Base-by-base conservation (phyloP, 2,113 vertebrate species). In the Dissostichus mawsoni region DNA sequence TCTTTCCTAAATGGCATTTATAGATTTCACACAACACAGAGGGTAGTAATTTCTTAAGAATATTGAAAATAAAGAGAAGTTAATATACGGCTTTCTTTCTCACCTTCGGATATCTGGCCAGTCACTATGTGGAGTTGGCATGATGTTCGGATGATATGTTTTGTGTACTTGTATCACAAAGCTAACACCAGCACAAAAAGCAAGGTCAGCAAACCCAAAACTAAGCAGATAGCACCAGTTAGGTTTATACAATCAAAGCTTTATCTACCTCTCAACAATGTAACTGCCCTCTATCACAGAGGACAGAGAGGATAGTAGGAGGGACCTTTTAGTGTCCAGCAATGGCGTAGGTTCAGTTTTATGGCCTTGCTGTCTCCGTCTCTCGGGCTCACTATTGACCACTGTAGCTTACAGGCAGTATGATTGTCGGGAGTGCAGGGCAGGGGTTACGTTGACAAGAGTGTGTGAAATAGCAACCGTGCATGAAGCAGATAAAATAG, bases 291-390 rank as follows among this genome's bases (percentile, higher is more conserved):
- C 50, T 82, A 86, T 87, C 81, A 75, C 57, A 64, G 53, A n/a
- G 47, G 29, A 29, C 63, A 87, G 76, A 72, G 59, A 64, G 57
- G 64, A 69, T 13, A 61, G 47, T 11, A 69, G 74, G 65, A 80
- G 52, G 51, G 71, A 65, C 36, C 52, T 58, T 80, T 90, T 55
- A 61, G 47, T 75, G 80, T 62, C 72, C 47, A 5, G 56, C 44
- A 58, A 7, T 65, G n/a, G 50, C 56, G 59, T 64, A 69, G 63
- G 47, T 70, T 74, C 66, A 71, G 23, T 69, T 93, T 87, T 79
- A 89, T 66, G 17, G 80, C 78, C 47, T 45, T 18, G 25, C 63
- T 69, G 80, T 88, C 88, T 89, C 79, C 64, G 29, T 89, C 74
- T 78, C 74, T 55, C 53, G 23, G 76, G 53, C 50, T 56, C 71